phyloP scores from a whole-genome alignment of 2,888 invertebrate species.

The Cerceris rybyensis region DNA sequence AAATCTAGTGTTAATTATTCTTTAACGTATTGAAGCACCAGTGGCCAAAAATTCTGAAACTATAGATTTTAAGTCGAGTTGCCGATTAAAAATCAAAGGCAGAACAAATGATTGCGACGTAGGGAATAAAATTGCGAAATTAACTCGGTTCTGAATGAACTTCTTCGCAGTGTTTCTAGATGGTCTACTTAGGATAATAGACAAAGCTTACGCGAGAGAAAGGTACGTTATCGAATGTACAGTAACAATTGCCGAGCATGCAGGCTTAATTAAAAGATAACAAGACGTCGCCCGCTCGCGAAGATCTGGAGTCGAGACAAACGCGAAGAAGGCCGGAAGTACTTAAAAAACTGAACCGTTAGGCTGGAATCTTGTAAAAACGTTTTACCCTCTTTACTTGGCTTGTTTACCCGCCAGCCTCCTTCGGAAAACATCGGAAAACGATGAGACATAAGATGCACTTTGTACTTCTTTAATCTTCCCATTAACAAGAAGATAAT shows the following conservation, averaged over 20 bases:
- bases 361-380: conserved; percentile 37
- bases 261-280: conserved; percentile 45
- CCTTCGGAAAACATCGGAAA: conserved; percentile 13
- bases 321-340: conserved; percentile 60
- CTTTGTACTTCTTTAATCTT: not conserved
- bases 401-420: conserved; percentile 33
- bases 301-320: conserved; percentile 14
- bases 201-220: conserved; percentile 13
- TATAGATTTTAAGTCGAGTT: too few relatives aligned
- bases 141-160: too few relatives aligned
- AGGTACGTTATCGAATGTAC: conserved; percentile 3
- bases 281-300: not conserved
- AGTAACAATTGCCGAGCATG: conserved; percentile 35
- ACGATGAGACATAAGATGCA: not conserved
- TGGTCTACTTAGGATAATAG: not conserved
- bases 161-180: too few relatives aligned
- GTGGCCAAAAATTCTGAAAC: too few relatives aligned
- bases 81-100: too few relatives aligned
- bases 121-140: too few relatives aligned
- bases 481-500: too few relatives aligned
- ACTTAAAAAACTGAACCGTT: conserved; percentile 62
- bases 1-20: too few relatives aligned
- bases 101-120: too few relatives aligned
- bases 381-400: conserved; percentile 65
- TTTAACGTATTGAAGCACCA: too few relatives aligned